Base-by-base conservation (phyloP, 2,888 invertebrate genomes). In the Agelastica alni region DNA sequence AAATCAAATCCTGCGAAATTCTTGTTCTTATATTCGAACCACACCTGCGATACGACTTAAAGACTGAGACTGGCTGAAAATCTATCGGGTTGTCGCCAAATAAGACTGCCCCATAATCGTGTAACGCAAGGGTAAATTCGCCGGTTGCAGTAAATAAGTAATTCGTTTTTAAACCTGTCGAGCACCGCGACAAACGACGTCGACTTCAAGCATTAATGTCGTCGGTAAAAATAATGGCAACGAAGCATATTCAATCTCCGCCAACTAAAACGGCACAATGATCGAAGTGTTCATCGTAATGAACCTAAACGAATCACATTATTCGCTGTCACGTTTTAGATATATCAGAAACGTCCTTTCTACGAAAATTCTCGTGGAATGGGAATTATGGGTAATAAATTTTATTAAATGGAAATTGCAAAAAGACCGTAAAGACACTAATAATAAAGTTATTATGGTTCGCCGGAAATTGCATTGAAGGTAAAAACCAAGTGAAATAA, bases 371-470 rank as follows among this genome's bases (percentile, higher is more conserved):
- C 28, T 26, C 37, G 20, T 28, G 36, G 37, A 22, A 10, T 9
- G 26, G 39, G 39, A 48, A 48, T 48, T 48, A 31, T 48, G 39
- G 41, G 18, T 41, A 41, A 48, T 48, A 48, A 48, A 48, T 48
- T 48, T 30, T 39, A 26, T 48, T 36, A 39, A 48, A 48, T 48
- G 39, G 39, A 48, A 48, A 48, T 48, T 41, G 48, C 20, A 31
- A 39, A 48, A 47, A 31, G 18, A 28, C 47, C 37, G 47, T 47
- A 37, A 45, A 45, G 48, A 48, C 39, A 31, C 22, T 26, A 34
- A 48, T 48, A 41, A 36, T 41, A 22, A 28, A 31, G 39, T 31
- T 39, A 41, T 48, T 48, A 39, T 41, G 30, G 13, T 13, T 30
- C 17, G 31, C 14, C 48, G 39, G 41, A 48, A 31, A 39, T 48